A percentile compares a stretch with the other conserved stretches of the same genome.
Evolutionary conservation across 1,140 invertebrate species (phyloP).

Genomic region (Penaeus japonicus): DNA sequence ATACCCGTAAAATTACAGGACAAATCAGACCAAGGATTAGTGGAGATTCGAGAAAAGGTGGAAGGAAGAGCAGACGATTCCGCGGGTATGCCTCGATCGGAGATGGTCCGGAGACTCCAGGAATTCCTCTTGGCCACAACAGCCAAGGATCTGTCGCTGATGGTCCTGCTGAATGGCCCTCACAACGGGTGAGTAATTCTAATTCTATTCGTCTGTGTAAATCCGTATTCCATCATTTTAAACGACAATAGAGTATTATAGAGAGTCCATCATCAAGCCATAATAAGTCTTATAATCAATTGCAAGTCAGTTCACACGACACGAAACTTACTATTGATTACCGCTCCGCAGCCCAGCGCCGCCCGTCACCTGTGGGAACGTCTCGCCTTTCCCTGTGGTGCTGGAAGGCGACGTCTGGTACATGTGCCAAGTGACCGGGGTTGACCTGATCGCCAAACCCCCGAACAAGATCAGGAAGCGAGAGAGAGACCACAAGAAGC

Average conservation of each 20-base stretch:
- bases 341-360: background rate
- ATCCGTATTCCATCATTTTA: too few species aligned
- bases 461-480: slow-evolving; percentile 35
- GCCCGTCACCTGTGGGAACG: background rate
- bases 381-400: slow-evolving; percentile 17
- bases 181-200: background rate
- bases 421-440: slow-evolving; percentile 40
- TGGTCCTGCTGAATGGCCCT: slow-evolving; percentile 44
- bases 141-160: slow-evolving; percentile 45
- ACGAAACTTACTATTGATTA: background rate
- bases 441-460: slow-evolving; percentile 39
- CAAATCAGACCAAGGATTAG: background rate
- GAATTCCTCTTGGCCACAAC: slow-evolving; percentile 35
- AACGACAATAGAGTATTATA: too few species aligned
- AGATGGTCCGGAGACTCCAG: slow-evolving; percentile 22
- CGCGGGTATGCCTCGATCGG: background rate
- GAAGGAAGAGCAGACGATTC: background rate
- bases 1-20: too few species aligned
- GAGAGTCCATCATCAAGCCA: too few species aligned
- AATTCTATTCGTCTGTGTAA: too few species aligned
- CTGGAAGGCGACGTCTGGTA: slow-evolving; percentile 3
- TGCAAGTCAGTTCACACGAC: too few species aligned
- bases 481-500: slow-evolving; percentile 18
- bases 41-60: background rate
- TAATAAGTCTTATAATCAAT: too few species aligned